phyloP scores from a whole-genome alignment of 1,140 invertebrate genomes.

The Cheumatopsyche charites region DNA sequence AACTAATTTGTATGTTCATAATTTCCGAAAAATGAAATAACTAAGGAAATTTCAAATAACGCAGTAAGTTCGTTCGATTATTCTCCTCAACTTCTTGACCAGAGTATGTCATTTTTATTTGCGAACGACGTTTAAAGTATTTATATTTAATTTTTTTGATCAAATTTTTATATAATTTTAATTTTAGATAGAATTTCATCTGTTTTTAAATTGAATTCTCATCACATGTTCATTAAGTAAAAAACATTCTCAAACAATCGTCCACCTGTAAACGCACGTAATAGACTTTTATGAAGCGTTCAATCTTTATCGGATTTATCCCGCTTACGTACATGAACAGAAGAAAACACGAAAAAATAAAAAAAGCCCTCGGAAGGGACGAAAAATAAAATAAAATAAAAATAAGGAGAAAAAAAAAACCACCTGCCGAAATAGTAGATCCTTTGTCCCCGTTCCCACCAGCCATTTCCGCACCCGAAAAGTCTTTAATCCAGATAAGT shows the following conservation, averaged over 20 bases:
- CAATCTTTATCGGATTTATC: conserved; percentile 20
- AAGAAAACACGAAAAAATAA: neutral
- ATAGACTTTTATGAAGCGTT: conserved; percentile 25
- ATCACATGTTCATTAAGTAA: neutral
- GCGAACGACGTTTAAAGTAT: no score
- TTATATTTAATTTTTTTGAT: no score
- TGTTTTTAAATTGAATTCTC: no score
- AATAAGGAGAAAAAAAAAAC: conserved; percentile 4
- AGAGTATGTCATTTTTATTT: no score
- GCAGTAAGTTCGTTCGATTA: no score
- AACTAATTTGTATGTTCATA: no score
- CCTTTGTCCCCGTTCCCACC: conserved; percentile 29
- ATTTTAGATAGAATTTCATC: no score
- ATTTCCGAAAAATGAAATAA: no score
- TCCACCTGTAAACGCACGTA: neutral
- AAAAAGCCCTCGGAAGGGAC: conserved; percentile 8
- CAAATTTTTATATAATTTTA: no score
- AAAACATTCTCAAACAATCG: neutral
- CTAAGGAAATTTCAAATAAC: no score
- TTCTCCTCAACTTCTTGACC: no score
- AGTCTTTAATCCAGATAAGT: conserved; percentile 47
- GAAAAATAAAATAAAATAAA: conserved; percentile 12
- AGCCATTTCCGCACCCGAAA: conserved; percentile 36
- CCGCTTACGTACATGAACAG: neutral
- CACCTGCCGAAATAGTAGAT: conserved; percentile 31